phyloP scores from a whole-genome alignment of 2,888 invertebrate species.

The Hipparchia sbordonii region DNA sequence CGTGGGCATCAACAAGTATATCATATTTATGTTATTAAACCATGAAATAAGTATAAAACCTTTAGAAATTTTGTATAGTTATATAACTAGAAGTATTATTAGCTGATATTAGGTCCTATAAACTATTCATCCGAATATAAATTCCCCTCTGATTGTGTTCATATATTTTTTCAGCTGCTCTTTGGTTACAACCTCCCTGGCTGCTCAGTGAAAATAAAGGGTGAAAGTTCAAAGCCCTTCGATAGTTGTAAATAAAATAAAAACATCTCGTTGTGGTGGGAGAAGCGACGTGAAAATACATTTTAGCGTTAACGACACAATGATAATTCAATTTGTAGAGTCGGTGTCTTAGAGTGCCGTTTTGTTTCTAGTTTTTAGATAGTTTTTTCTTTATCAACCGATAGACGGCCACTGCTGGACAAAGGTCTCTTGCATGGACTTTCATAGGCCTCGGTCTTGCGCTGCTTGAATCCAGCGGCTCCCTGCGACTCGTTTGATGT shows the following conservation, averaged over 20 bases:
- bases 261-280: constrained; percentile 1
- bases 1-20: no score
- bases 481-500: no score
- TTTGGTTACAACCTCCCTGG: no score
- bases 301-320: constrained; percentile 10
- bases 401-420: no score
- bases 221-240: constrained; percentile 7
- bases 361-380: not conserved
- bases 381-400: not conserved
- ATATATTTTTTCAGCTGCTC: not conserved
- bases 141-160: not conserved
- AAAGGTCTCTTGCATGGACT: no score
- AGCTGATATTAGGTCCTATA: no score
- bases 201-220: not conserved
- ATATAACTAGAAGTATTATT: no score
- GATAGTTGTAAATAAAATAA: constrained; percentile 17
- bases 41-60: no score
- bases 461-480: no score
- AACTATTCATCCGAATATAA: not conserved
- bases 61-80: no score
- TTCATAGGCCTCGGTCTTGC: no score
- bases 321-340: not conserved
- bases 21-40: no score
- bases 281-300: not conserved
- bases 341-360: not conserved